Percentiles rank a stretch among this genome's conserved stretches.
Conservation (phyloP, 2,113 vertebrate genomes). For the Dipodomys merriami region DNA sequence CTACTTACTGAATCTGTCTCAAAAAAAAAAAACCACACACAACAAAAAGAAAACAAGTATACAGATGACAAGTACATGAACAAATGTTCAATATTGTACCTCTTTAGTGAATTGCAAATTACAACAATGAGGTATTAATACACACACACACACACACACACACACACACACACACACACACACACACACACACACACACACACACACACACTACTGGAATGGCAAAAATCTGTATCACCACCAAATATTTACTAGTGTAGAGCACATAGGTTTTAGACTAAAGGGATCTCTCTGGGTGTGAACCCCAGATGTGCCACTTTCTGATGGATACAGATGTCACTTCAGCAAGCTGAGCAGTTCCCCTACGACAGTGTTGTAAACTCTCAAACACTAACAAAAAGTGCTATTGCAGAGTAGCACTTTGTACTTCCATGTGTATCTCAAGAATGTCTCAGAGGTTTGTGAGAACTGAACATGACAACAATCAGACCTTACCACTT, state of each 20-base stretch:
- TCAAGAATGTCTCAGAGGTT: background rate
- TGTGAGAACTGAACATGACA: background rate
- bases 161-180: too few relatives aligned
- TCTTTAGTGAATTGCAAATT: background rate
- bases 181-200: background rate
- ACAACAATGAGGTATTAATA: background rate
- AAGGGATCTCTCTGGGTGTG: background rate
- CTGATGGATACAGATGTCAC: background rate
- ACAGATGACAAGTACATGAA: constrained; percentile 1
- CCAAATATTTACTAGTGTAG: background rate
- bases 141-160: background rate
- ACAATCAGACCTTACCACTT: background rate
- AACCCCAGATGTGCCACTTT: background rate
- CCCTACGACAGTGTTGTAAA: background rate
- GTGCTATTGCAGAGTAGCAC: background rate
- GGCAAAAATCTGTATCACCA: background rate
- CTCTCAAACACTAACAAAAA: background rate
- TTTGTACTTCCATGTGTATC: too few relatives aligned
- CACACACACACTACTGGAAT: background rate
- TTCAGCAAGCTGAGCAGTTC: background rate
- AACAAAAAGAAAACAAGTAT: background rate
- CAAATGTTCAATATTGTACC: background rate
- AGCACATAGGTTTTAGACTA: background rate
- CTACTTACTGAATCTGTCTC: background rate
- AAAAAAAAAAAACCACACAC: background rate